phyloP scores from a whole-genome alignment of 2,888 invertebrate species.

The Arrhopalites spinosus region DNA sequence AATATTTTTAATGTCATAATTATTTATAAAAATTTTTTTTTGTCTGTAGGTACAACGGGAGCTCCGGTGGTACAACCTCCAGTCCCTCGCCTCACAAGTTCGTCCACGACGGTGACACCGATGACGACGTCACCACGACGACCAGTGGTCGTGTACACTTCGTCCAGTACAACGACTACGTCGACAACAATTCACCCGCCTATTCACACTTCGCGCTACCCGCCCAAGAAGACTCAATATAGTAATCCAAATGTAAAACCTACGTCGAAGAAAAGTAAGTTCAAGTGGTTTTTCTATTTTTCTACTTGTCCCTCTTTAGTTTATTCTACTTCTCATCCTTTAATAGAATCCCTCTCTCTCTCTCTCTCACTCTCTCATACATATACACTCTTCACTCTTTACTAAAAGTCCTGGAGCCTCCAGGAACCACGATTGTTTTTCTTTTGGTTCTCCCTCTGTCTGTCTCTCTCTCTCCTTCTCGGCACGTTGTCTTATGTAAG shows the following conservation, averaged over 20 bases:
- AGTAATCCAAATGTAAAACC: conserved; percentile 63
- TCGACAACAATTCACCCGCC: conserved; percentile 60
- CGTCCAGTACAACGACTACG: conserved; percentile 58
- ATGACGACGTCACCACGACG: conserved; percentile 47
- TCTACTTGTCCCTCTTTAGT: conserved; percentile 13
- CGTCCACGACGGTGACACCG: conserved; percentile 60
- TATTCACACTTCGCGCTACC: conserved; percentile 58
- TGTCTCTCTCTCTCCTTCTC: too few relatives aligned
- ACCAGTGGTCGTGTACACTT: conserved; percentile 51
- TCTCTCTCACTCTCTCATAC: background rate
- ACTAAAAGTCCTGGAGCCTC: too few relatives aligned
- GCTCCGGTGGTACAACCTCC: conserved; percentile 64
- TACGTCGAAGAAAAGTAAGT: conserved; percentile 70
- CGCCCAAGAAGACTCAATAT: conserved; percentile 56
- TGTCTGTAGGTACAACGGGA: conserved; percentile 60
- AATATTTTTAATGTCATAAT: too few relatives aligned
- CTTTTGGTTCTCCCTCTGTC: too few relatives aligned
- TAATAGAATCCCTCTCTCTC: background rate
- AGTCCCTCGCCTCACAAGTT: conserved; percentile 63
- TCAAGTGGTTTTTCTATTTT: background rate
- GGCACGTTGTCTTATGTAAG: too few relatives aligned
- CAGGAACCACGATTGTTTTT: too few relatives aligned
- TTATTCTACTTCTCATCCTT: background rate
- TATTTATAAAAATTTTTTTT: too few relatives aligned
- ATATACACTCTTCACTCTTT: too few relatives aligned